Conservation (phyloP, 2,888 invertebrate species). For the Drosophila vallismaia region DNA sequence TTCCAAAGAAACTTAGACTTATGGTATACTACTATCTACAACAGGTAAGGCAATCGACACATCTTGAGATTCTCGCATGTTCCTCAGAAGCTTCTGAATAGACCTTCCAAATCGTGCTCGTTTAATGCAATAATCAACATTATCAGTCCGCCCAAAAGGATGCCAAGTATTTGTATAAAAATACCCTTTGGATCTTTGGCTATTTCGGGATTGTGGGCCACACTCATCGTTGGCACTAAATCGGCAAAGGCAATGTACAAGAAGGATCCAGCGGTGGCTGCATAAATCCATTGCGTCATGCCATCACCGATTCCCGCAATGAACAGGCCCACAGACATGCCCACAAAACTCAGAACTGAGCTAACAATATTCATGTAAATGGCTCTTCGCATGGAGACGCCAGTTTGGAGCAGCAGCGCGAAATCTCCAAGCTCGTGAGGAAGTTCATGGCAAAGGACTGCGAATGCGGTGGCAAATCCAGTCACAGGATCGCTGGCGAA, state of each 20-base stretch:
- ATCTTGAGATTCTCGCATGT: constrained; percentile 5
- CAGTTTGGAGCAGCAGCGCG: constrained; percentile 90
- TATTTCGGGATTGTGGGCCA: constrained; percentile 85
- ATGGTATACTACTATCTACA: constrained; percentile 23
- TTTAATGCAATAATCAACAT: constrained; percentile 90
- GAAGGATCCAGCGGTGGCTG: constrained; percentile 91
- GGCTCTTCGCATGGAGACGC: constrained; percentile 89
- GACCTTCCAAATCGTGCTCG: constrained; percentile 85
- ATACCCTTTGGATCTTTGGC: constrained; percentile 85
- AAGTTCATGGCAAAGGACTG: constrained; percentile 92
- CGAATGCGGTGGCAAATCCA: constrained; percentile 90
- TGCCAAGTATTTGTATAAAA: constrained; percentile 87
- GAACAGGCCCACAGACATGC: constrained; percentile 88
- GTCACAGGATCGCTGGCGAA: constrained; percentile 89
- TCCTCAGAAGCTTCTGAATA: constrained; percentile 46
- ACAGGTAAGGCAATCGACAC: background rate
- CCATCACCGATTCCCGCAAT: constrained; percentile 88
- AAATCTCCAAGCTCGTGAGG: constrained; percentile 93
- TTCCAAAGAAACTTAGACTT: constrained; percentile 8
- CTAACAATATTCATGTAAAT: constrained; percentile 90
- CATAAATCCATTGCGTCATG: constrained; percentile 91
- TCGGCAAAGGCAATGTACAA: constrained; percentile 92
- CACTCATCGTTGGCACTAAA: constrained; percentile 88
- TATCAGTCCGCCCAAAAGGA: constrained; percentile 88
- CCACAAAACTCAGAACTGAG: constrained; percentile 90